Base-by-base conservation (phyloP, 2,888 invertebrate species). In the Gymnosoma rotundatum region DNA sequence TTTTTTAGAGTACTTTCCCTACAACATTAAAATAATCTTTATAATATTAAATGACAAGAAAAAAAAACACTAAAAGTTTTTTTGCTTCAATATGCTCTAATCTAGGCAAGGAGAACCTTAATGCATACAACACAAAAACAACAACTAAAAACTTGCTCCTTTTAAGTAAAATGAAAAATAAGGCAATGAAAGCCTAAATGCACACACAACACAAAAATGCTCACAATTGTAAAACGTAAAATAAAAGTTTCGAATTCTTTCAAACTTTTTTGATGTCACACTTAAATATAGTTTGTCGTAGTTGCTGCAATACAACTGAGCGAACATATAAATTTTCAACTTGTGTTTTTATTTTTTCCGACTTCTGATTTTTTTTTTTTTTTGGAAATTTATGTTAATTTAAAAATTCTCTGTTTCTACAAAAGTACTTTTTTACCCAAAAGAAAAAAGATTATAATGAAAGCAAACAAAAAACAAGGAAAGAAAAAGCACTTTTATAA, bases 311-410 rank as follows among this genome's bases (percentile, higher is more conserved):
- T 80, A 76, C 32, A 74, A 69, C 83, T 63, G 83, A 83, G 73
- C 74, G 74, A 84, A 81, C 78, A 45, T 74, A 84, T 81, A 84
- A 81, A 81, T 78, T 70, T 60, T 78, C 64, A 69, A 83, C 66
- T 75, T 58, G 56, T 76, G 74, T 60, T 42, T 76, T 10, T 21
- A 20, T 66, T 61, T 61, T 56, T 42, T 56, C 48, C 7, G n/a
- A 56, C 14, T 74, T 45, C 56, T 67, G 38, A 66, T 75, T 32
- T 20, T 42, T 48, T 64, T 61, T 7, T 36, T 75, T 64, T 16
- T 20, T 70, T 36, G 9, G 14, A 67, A 84, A 84, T 84, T 84
- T 81, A 84, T 84, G 84, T 84, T 81, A 84, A 84, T 81, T 84
- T 81, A 78, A 84, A 81, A 84, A 78, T 84, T 18, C 80, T 78